A percentile compares a stretch with the other conserved stretches of the same genome.
Conservation (phyloP, 2,113 vertebrate genomes). For the Rana temporaria region DNA sequence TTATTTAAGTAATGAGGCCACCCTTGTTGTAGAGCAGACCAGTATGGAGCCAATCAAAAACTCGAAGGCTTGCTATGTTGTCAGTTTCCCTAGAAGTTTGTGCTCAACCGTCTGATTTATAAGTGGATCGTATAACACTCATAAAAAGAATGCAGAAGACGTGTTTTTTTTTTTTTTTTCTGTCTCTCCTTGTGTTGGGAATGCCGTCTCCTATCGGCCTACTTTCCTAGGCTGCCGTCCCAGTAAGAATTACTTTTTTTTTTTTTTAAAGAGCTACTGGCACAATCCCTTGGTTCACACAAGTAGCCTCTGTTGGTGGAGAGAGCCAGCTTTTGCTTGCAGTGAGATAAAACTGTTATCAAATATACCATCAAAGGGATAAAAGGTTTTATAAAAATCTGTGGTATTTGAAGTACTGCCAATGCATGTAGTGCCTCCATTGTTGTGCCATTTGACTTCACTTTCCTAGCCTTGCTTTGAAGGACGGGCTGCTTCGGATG, state of each 20-base stretch:
- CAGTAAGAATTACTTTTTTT: conserved; percentile 23
- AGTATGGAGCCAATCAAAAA: conserved; percentile 14
- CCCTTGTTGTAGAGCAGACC: conserved; percentile 23
- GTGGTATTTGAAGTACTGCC: conserved; percentile 66
- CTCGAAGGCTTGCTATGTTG: background rate
- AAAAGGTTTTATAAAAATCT: conserved; percentile 68
- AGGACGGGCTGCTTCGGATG: conserved; percentile 60
- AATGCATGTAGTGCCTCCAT: conserved; percentile 56
- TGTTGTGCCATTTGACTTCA: conserved; percentile 64
- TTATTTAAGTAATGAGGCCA: conserved; percentile 33
- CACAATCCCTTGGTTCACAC: conserved; percentile 64
- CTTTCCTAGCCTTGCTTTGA: conserved; percentile 44
- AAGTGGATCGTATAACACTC: conserved; percentile 32
- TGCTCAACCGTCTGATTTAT: conserved; percentile 31
- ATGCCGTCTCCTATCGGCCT: background rate
- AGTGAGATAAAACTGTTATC: conserved; percentile 71
- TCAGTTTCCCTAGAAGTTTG: conserved; percentile 34
- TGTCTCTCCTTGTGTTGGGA: background rate
- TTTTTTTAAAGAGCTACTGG: conserved; percentile 61
- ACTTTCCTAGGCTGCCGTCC: conserved; percentile 6
- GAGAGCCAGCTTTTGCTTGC: conserved; percentile 52
- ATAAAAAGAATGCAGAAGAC: conserved; percentile 28
- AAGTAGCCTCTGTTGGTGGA: conserved; percentile 66
- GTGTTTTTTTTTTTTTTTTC: background rate
- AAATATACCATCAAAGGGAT: conserved; percentile 70